A percentile compares a stretch with the other conserved stretches of the same genome.
Conservation (phyloP, 2,888 invertebrate genomes). For the Cryptus armator region DNA sequence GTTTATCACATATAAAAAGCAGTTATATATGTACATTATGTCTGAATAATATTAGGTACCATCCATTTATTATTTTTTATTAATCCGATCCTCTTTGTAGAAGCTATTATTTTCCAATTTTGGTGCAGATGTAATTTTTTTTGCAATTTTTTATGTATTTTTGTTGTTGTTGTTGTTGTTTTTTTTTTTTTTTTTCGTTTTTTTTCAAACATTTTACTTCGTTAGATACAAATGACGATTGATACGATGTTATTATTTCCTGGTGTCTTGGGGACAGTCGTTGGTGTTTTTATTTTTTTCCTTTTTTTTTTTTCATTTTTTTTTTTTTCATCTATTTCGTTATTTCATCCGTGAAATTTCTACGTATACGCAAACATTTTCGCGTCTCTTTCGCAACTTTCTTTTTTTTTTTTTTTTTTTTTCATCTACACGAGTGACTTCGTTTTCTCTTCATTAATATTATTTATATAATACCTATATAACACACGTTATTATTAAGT, state of each 20-base stretch:
- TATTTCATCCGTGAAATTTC: slow-evolving; percentile 69
- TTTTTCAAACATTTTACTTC: slow-evolving; percentile 74
- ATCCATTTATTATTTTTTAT: slow-evolving; percentile 74
- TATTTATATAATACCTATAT: slow-evolving; percentile 79
- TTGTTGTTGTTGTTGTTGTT: slow-evolving; percentile 62
- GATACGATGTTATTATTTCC: slow-evolving; percentile 74
- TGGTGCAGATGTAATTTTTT: slow-evolving; percentile 48
- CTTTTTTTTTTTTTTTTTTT: background rate
- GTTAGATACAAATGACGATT: slow-evolving; percentile 77
- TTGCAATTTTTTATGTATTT: background rate
- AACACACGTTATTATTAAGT: slow-evolving; percentile 79
- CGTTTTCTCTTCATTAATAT: slow-evolving; percentile 73
- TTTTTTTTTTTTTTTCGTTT: slow-evolving; percentile 12
- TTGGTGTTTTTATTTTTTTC: slow-evolving; percentile 71
- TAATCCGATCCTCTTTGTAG: slow-evolving; percentile 46
- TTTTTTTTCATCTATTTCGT: slow-evolving; percentile 15
- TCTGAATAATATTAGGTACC: slow-evolving; percentile 82
- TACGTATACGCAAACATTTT: slow-evolving; percentile 72
- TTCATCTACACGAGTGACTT: slow-evolving; percentile 68
- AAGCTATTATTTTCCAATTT: slow-evolving; percentile 49
- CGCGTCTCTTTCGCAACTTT: slow-evolving; percentile 29
- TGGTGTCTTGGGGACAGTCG: slow-evolving; percentile 77
- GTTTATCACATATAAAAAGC: slow-evolving; percentile 84
- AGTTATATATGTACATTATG: slow-evolving; percentile 83
- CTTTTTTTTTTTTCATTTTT: slow-evolving; percentile 3